Conservation (phyloP, 2,113 vertebrate genomes). For the Tylochromis polylepis region DNA sequence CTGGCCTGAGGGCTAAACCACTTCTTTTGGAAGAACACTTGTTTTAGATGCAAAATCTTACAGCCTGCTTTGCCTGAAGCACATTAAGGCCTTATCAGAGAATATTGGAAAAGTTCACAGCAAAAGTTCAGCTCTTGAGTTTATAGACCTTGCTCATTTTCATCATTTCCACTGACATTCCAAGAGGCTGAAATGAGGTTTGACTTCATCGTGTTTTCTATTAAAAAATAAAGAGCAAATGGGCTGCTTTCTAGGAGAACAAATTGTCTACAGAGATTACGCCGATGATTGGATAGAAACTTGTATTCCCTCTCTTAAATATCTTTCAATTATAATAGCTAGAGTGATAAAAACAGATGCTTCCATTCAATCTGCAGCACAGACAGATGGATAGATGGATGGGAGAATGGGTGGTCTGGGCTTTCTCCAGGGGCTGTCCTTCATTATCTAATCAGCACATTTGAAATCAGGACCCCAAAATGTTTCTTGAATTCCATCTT, state of each 20-base stretch:
- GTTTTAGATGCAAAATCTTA: neutral
- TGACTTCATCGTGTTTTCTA: neutral
- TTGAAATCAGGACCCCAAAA: neutral
- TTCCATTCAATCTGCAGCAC: neutral
- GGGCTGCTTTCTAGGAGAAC: neutral
- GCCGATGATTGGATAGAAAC: neutral
- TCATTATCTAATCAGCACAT: neutral
- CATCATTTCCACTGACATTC: neutral
- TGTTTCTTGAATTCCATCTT: neutral
- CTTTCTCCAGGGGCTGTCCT: neutral
- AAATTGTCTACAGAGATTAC: neutral
- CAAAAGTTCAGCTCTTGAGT: neutral
- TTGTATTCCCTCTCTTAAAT: neutral
- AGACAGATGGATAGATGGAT: neutral
- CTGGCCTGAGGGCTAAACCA: accelerated
- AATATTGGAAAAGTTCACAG: neutral
- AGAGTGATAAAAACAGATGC: neutral
- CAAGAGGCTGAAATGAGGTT: neutral
- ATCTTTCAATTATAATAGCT: neutral
- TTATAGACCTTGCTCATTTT: neutral
- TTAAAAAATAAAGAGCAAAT: neutral
- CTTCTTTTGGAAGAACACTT: neutral
- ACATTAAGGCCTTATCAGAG: neutral
- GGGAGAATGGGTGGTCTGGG: neutral
- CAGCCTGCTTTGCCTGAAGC: neutral